phyloP scores from a whole-genome alignment of 2,797 vertebrate species.

The Helostoma temminkii region DNA sequence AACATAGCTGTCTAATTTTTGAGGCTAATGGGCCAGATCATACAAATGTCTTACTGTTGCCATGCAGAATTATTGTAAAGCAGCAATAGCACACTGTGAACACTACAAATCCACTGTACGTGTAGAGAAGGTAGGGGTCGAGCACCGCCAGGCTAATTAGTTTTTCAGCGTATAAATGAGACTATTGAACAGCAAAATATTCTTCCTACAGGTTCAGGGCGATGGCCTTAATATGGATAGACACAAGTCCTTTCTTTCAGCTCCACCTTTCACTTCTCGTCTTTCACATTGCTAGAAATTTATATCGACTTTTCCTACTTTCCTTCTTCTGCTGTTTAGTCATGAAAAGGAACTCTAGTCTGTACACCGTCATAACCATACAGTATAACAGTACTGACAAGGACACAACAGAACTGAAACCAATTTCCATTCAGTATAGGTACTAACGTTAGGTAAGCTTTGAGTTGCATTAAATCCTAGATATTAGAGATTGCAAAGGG shows the following conservation, averaged over 20 bases:
- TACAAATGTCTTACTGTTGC: conserved; percentile 31
- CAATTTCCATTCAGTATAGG: conserved; percentile 14
- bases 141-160: conserved; percentile 67
- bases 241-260: conserved; percentile 48
- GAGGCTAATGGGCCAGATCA: conserved; percentile 9
- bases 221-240: conserved; percentile 45
- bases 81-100: conserved; percentile 37
- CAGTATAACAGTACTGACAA: conserved; percentile 42
- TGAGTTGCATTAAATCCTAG: conserved; percentile 48
- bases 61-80: conserved; percentile 22
- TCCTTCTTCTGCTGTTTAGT: conserved; percentile 26
- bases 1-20: conserved; percentile 8
- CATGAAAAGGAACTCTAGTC: conserved; percentile 27
- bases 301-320: conserved; percentile 42
- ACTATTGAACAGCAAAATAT: conserved; percentile 54
- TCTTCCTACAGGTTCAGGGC: conserved; percentile 50
- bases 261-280: conserved; percentile 31
- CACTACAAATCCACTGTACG: conserved; percentile 15
- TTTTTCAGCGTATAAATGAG: conserved; percentile 64
- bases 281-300: conserved; percentile 41
- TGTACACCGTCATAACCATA: conserved; percentile 36
- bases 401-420: conserved; percentile 48
- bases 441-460: conserved; percentile 23
- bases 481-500: conserved; percentile 47
- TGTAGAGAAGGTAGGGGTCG: conserved; percentile 36